Evolutionary conservation across 2,888 invertebrate species (phyloP).

Genomic region (Andricus curvator): DNA sequence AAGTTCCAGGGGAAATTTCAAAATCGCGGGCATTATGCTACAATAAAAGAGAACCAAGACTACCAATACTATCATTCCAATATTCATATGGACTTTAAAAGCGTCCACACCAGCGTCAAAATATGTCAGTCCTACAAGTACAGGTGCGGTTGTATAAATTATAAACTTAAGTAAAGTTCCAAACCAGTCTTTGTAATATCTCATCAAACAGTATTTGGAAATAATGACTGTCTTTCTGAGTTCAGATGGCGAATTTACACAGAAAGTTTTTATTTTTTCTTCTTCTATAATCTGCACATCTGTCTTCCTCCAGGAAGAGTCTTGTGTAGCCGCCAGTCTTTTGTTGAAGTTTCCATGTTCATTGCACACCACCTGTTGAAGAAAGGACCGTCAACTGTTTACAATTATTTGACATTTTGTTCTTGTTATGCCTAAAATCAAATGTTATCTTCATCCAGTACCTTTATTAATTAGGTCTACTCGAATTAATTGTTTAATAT

Average conservation of each 20-base stretch:
- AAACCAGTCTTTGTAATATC: constrained; percentile 90
- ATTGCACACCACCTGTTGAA: constrained; percentile 86
- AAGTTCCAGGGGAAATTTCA: constrained; percentile 89
- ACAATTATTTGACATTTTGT: too few species aligned
- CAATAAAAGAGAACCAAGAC: constrained; percentile 87
- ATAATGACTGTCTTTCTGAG: constrained; percentile 84
- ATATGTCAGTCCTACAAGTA: constrained; percentile 85
- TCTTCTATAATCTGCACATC: constrained; percentile 47
- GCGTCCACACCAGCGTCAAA: constrained; percentile 85
- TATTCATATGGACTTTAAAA: constrained; percentile 85
- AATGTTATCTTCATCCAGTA: too few species aligned
- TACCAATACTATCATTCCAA: constrained; percentile 84
- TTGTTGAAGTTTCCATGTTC: constrained; percentile 91
- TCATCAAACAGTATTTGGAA: constrained; percentile 83
- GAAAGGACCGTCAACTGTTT: constrained; percentile 79
- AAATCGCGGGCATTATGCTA: constrained; percentile 89
- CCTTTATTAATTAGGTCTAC: too few species aligned
- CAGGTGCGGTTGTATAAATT: constrained; percentile 84
- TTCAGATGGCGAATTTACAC: constrained; percentile 83
- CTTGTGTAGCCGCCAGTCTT: constrained; percentile 82
- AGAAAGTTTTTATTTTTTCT: constrained; percentile 61
- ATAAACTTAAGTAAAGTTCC: constrained; percentile 85
- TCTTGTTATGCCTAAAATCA: too few species aligned
- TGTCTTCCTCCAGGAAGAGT: constrained; percentile 77
- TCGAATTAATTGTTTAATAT: too few species aligned